Evolutionary conservation across 2,113 vertebrate species (phyloP).

Genomic region (Ophiodon elongatus): DNA sequence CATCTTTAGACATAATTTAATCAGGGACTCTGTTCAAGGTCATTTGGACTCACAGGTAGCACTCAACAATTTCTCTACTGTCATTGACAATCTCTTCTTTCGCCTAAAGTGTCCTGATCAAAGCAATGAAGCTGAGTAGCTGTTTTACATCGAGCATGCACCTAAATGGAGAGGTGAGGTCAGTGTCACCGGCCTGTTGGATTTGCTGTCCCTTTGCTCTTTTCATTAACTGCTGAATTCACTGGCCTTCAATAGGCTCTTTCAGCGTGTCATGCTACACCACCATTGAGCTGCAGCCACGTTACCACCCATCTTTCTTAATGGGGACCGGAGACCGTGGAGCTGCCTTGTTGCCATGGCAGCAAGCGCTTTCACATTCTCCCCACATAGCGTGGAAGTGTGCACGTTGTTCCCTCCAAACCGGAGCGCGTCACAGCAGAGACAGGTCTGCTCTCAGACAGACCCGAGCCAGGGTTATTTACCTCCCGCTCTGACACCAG

Average conservation of each 20-base stretch:
- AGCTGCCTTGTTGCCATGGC: constrained; percentile 85
- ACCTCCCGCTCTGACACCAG: constrained; percentile 60
- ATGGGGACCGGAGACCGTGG: constrained; percentile 81
- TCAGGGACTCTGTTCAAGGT: constrained; percentile 49
- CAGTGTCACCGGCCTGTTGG: constrained; percentile 54
- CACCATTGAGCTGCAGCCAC: constrained; percentile 76
- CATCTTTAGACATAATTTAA: constrained; percentile 9
- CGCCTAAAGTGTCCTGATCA: constrained; percentile 4
- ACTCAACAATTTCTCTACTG: constrained; percentile 13
- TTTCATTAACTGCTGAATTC: constrained; percentile 73
- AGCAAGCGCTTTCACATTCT: constrained; percentile 83
- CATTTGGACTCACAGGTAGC: constrained; percentile 12
- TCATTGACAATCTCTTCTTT: not conserved
- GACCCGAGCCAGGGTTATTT: constrained; percentile 50
- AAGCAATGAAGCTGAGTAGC: constrained; percentile 10
- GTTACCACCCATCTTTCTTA: constrained; percentile 79
- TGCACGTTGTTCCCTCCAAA: constrained; percentile 67
- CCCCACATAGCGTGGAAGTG: constrained; percentile 76
- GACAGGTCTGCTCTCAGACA: constrained; percentile 65
- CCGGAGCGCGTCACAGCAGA: constrained; percentile 49
- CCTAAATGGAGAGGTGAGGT: constrained; percentile 48
- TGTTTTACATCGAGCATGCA: constrained; percentile 17
- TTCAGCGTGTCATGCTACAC: constrained; percentile 78
- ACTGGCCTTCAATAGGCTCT: constrained; percentile 78
- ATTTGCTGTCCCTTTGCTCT: constrained; percentile 54